Base-by-base conservation (phyloP, 2,113 vertebrate species). In the Saguinus imperator region DNA sequence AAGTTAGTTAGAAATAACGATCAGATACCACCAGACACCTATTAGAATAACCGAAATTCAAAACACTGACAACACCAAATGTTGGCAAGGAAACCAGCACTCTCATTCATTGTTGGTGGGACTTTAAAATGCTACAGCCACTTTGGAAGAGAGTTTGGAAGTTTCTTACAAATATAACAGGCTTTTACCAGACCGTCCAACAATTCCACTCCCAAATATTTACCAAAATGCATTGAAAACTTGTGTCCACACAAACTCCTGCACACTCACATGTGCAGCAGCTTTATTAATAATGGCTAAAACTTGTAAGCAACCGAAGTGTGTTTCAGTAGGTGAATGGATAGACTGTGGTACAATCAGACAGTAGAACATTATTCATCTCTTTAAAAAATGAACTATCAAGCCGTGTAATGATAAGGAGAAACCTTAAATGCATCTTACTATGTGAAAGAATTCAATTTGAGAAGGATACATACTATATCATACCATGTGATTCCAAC, bases 181-280 rank as follows among this genome's bases (percentile, higher is more conserved):
- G 3, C 32, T 68, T 1, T 75, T 43, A n/a, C 13, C 12, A 32
- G 8, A 32, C 2, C 0, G 27, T 6, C 8, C 2, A 50, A 4
- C 25, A 68, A 55, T 20, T 35, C 27, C 23, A 48, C 4, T n/a
- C 2, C 5, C 50, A 11, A 0, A 12, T 32, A n/a, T 43, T 77
- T 85, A 57, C 3, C 23, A 11, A 29, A 57, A 50, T 55, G 21
- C 79, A 10, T 5, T 94, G 18, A 37, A 68, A 58, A 35, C 21
- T 29, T 45, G 40, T 8, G 11, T 21, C 0, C 11, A 68, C 32
- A 40, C 5, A 35, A 48, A 61, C 37, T 29, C 32, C 12, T 55
- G 45, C 16, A 52, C 4, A 20, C 17, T 27, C 32, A 40, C 29
- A 21, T 52, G 18, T 16, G 20, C 3, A 50, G 18, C 37, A 40